phyloP scores from a whole-genome alignment of 2,888 invertebrate genomes.

The Dioctria linearis region DNA sequence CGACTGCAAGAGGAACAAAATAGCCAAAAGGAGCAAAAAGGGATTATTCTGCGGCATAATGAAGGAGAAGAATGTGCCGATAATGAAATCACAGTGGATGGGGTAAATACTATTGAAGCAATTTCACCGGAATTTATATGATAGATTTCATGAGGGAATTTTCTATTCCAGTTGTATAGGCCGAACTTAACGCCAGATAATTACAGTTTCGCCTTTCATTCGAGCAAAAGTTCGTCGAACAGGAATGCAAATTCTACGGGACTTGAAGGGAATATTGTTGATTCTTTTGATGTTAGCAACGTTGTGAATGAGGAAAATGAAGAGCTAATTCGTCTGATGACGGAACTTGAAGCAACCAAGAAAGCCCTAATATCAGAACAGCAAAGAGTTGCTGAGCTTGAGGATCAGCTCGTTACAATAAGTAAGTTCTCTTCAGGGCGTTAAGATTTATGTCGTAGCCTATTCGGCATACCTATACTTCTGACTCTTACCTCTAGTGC shows the following conservation, averaged over 20 bases:
- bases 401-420: constrained; percentile 81
- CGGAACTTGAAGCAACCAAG: constrained; percentile 81
- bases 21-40: constrained; percentile 15
- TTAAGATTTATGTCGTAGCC: background rate
- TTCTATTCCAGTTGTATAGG: constrained; percentile 60
- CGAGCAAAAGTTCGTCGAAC: constrained; percentile 58
- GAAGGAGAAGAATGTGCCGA: background rate
- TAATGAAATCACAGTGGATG: constrained; percentile 2
- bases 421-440: constrained; percentile 62
- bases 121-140: constrained; percentile 1
- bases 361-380: constrained; percentile 81
- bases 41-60: constrained; percentile 5
- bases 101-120: background rate
- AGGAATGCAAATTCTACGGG: constrained; percentile 67
- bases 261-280: constrained; percentile 61
- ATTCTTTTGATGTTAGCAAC: constrained; percentile 59
- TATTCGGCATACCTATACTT: too few species aligned
- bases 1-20: constrained; percentile 65
- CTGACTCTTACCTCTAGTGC: too few species aligned
- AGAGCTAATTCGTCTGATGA: constrained; percentile 74
- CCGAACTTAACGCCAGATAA: constrained; percentile 63
- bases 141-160: background rate
- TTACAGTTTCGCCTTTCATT: constrained; percentile 63
- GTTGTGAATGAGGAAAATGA: constrained; percentile 67
- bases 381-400: constrained; percentile 80